Base-by-base conservation (phyloP, 2,113 vertebrate genomes). In the Gobius niger region DNA sequence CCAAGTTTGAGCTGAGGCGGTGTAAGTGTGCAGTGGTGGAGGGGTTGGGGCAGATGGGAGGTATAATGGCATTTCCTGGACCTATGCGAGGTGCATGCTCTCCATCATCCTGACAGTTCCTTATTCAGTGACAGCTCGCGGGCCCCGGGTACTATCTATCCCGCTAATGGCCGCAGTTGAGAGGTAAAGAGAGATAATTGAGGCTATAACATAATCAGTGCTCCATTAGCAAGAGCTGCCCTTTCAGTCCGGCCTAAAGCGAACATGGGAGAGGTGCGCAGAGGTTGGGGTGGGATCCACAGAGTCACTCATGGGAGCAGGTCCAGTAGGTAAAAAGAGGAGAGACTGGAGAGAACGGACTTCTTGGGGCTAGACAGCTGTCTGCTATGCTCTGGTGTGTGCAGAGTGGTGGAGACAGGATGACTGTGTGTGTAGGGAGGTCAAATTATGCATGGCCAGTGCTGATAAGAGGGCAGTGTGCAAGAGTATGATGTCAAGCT, bases 111-210 rank as follows among this genome's bases (percentile, higher is more conserved):
- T 75, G 84, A 86, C 80, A 82, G 71, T 70, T 61, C 74, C 78
- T 80, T 70, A 63, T 66, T 84, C 74, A 61, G 70, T 61, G 77
- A 80, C 78, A 81, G 77, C 65, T 75, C 75, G 76, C 73, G 47
- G 67, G 68, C 53, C 61, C 6, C 7, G 52, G 59, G 74, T 78
- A 60, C 78, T 65, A 86, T 88, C 82, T 81, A 73, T 85, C 76
- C 84, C 42, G 84, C 87, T 90, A 90, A 90, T 89, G 86, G 82
- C 82, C 70, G 0, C 19, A 76, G 81, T 72, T 80, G 70, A 87
- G 86, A 89, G 83, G 76, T 84, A 81, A 80, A 76, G 78, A 67
- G 71, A 82, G 88, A 88, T 89, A 84, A 90, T 86, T 82, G 79
- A 80, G 78, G 76, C 76, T 85, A 68, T 89, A 91, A 89, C 86